These are phyloP conservation scores for Megastigmus dorsalis DNA, from an alignment of 2,888 invertebrate species.

Conservation along the genomic window DNA sequence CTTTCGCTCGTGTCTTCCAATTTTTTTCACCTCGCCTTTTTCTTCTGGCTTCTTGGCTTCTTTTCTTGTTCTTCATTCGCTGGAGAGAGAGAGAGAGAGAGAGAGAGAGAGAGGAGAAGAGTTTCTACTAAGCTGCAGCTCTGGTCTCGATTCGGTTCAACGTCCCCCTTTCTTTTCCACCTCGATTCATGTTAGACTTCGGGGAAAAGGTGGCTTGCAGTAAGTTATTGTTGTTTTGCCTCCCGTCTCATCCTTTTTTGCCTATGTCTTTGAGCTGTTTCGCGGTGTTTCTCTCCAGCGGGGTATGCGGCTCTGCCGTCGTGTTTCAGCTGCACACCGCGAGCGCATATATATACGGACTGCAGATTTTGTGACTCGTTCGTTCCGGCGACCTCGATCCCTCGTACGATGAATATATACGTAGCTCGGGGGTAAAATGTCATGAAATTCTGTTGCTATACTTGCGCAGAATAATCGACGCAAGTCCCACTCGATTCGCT, in stretches of 20 bases:
- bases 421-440: no score
- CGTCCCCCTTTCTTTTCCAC: conserved; percentile 51
- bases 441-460: no score
- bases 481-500: no score
- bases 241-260: conserved; percentile 21
- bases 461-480: no score
- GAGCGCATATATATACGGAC: no score
- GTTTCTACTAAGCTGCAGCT: neutral
- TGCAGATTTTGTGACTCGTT: no score
- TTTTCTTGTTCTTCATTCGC: conserved; percentile 51
- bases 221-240: conserved; percentile 51
- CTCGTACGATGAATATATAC: no score
- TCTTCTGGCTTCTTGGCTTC: conserved; percentile 37
- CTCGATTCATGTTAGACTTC: conserved; percentile 54
- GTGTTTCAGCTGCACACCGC: no score
- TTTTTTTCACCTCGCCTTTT: conserved; percentile 34
- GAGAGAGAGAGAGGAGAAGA: no score
- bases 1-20: conserved; percentile 46
- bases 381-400: no score
- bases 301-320: no score
- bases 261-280: neutral
- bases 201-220: conserved; percentile 45
- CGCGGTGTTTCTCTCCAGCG: neutral
- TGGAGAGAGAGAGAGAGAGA: no score
- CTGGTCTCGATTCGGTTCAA: conserved; percentile 38